These are phyloP conservation scores for Heloderma charlesbogerti DNA, from an alignment of 2,113 vertebrate genomes.

Conservation along the genomic window DNA sequence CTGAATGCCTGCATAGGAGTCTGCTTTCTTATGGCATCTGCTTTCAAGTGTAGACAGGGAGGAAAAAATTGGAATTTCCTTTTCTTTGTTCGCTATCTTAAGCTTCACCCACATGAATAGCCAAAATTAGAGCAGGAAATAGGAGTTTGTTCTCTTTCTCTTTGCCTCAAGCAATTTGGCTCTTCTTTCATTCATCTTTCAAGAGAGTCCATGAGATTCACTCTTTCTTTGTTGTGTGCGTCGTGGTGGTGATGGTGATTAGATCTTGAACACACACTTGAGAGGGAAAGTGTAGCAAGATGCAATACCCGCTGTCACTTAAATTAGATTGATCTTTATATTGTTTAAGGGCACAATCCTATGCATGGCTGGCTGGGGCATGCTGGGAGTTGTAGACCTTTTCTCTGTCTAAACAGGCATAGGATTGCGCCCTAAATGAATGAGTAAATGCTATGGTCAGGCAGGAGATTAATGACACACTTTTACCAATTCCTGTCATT, in stretches of 20 bases:
- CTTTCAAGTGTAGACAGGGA: background rate
- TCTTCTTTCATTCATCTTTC: conserved; percentile 8
- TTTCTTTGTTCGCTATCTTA: background rate
- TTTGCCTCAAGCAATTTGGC: background rate
- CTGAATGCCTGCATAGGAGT: no score
- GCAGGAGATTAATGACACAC: background rate
- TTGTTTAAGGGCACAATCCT: no score
- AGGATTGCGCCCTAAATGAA: no score
- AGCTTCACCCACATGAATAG: background rate
- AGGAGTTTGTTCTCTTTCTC: background rate
- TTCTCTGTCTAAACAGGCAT: no score
- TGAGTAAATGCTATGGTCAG: background rate
- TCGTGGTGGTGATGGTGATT: background rate
- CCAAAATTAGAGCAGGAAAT: conserved; percentile 10
- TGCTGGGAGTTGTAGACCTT: no score
- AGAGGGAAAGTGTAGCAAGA: background rate
- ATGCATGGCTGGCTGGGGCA: no score
- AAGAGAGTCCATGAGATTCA: background rate
- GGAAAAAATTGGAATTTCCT: background rate
- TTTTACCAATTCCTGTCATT: background rate
- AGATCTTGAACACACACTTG: background rate
- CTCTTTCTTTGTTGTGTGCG: background rate
- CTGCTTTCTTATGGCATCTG: background rate
- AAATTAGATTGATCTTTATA: background rate
- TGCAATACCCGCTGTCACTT: background rate